These are phyloP conservation scores for Parascotia fuliginaria DNA, from an alignment of 2,888 invertebrate genomes.

Conservation along the genomic window DNA sequence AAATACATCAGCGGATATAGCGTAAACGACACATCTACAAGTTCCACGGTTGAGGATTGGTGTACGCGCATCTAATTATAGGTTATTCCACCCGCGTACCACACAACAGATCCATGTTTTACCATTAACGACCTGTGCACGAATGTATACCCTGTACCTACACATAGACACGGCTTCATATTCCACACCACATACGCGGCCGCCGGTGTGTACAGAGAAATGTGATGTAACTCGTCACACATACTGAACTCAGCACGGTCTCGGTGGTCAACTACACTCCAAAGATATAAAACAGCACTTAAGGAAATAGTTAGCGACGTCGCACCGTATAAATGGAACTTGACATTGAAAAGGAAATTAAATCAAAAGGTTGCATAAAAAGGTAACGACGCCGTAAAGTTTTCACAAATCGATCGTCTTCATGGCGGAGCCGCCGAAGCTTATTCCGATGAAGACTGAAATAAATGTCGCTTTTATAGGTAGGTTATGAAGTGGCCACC, in stretches of 20 bases:
- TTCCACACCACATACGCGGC: conserved; percentile 51
- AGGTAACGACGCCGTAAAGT: conserved; percentile 64
- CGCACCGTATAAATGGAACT: conserved; percentile 52
- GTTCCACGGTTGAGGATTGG: conserved; percentile 71
- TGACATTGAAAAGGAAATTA: conserved; percentile 63
- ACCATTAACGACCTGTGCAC: conserved; percentile 80
- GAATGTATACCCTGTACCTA: conserved; percentile 66
- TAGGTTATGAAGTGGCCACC: conserved; percentile 72
- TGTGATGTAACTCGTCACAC: conserved; percentile 68
- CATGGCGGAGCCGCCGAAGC: conserved; percentile 45
- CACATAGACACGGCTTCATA: conserved; percentile 51
- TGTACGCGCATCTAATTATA: conserved; percentile 83
- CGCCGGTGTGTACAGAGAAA: conserved; percentile 55
- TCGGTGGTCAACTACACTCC: conserved; percentile 33
- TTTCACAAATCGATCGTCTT: conserved; percentile 60
- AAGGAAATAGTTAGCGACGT: conserved; percentile 44
- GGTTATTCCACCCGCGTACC: conserved; percentile 82
- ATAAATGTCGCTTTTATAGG: conserved; percentile 67
- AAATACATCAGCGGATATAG: conserved; percentile 64
- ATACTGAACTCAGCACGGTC: conserved; percentile 52
- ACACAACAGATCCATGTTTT: conserved; percentile 77
- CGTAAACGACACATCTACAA: conserved; percentile 72
- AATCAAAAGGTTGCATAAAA: conserved; percentile 59
- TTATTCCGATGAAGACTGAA: conserved; percentile 58
- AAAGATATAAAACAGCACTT: conserved; percentile 45